A percentile compares a stretch with the other conserved stretches of the same genome.
Evolutionary conservation across 2,797 vertebrate species (phyloP).

Genomic region (Sebastes paucispinis): DNA sequence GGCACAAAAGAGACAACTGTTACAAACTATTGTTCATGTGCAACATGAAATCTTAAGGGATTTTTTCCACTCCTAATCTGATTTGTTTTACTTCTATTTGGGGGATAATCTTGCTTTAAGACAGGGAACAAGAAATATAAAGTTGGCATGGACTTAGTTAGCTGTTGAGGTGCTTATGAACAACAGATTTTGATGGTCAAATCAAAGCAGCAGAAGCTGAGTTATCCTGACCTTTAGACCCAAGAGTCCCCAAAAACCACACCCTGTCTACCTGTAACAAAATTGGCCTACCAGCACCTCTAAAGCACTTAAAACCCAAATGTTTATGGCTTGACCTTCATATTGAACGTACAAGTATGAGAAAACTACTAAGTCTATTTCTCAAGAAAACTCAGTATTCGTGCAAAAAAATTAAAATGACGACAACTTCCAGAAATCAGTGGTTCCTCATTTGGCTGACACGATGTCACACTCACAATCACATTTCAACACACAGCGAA

Average conservation of each 20-base stretch:
- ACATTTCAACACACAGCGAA: neutral
- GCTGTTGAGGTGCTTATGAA: neutral
- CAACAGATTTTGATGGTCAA: neutral
- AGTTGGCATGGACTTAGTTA: neutral
- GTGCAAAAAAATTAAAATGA: neutral
- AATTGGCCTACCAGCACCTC: neutral
- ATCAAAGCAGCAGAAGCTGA: neutral
- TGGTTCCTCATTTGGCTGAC: neutral
- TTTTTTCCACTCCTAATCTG: neutral
- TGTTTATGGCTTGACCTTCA: neutral
- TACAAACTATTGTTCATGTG: neutral
- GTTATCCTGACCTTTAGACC: neutral
- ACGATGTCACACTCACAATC: neutral
- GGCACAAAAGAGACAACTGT: neutral
- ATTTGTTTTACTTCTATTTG: neutral
- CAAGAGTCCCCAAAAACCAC: neutral
- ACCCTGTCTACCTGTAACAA: neutral
- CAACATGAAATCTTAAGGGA: neutral
- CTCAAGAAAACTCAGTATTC: neutral
- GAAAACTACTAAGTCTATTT: too few species aligned
- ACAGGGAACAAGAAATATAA: neutral
- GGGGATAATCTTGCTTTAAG: neutral
- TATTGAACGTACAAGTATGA: neutral
- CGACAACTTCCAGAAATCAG: neutral
- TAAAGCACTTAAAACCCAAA: neutral